Evolutionary conservation across 2,888 invertebrate species (phyloP).

Genomic region (Tuta absoluta): DNA sequence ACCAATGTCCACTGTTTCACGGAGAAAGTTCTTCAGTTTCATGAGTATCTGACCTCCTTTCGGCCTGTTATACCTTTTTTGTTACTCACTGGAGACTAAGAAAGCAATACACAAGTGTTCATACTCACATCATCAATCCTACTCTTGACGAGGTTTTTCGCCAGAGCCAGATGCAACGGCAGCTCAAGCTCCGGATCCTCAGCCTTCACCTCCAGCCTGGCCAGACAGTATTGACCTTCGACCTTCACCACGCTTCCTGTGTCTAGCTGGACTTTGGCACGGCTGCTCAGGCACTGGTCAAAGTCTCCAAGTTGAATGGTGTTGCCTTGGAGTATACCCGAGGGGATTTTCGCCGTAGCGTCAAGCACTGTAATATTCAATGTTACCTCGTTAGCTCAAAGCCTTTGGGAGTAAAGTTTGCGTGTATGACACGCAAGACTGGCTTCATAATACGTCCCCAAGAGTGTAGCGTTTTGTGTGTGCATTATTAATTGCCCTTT

Average conservation of each 20-base stretch:
- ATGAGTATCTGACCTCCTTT: too few species aligned
- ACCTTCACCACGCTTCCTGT: slow-evolving; percentile 79
- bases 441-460: slow-evolving; percentile 21
- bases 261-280: slow-evolving; percentile 82
- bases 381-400: slow-evolving; percentile 49
- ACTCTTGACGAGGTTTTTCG: slow-evolving; percentile 83
- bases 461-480: slow-evolving; percentile 4
- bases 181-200: slow-evolving; percentile 80
- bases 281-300: slow-evolving; percentile 84
- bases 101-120: background rate
- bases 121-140: slow-evolving; percentile 82
- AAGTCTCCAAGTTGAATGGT: slow-evolving; percentile 87
- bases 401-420: slow-evolving; percentile 43
- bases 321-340: slow-evolving; percentile 85
- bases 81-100: background rate
- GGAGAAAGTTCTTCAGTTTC: too few species aligned
- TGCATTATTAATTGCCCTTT: background rate
- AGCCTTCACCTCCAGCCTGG: slow-evolving; percentile 83
- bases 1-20: too few species aligned
- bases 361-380: slow-evolving; percentile 83
- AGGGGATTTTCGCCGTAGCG: slow-evolving; percentile 86
- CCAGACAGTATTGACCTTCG: slow-evolving; percentile 86
- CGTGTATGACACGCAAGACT: slow-evolving; percentile 25
- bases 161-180: slow-evolving; percentile 84
- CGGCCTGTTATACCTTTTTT: too few species aligned